A percentile compares a stretch with the other conserved stretches of the same genome.
Evolutionary conservation across 2,797 vertebrate species (phyloP).

Genomic region (Phalloptychus januarius): DNA sequence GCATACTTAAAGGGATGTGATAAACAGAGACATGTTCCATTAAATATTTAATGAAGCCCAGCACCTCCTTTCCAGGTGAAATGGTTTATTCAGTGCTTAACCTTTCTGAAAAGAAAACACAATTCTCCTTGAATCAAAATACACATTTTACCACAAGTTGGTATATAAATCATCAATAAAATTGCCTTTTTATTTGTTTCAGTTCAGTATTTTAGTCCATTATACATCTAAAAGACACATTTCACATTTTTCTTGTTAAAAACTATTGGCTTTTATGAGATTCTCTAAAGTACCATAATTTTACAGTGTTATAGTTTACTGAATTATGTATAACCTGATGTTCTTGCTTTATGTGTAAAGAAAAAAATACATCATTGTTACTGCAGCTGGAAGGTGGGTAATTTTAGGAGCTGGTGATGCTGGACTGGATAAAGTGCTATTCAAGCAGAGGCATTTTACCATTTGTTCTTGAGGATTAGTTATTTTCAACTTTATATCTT

Average conservation of each 20-base stretch:
- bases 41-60: conserved; percentile 5
- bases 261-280: neutral
- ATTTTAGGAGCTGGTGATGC: no score
- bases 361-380: neutral
- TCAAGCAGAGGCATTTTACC: no score
- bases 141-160: neutral
- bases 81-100: neutral
- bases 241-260: neutral
- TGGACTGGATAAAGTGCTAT: no score
- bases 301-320: neutral
- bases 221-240: neutral
- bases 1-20: neutral
- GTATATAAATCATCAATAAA: neutral
- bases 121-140: neutral
- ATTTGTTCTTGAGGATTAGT: no score
- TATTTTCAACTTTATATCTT: neutral
- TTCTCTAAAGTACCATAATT: neutral
- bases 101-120: neutral
- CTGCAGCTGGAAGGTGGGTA: neutral
- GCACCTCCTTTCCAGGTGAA: neutral
- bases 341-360: neutral
- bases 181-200: neutral
- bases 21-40: neutral
- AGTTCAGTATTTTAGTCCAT: neutral
- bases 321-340: neutral